A percentile compares a stretch with the other conserved stretches of the same genome.
Conservation (phyloP, 2,113 vertebrate species). For the Lynx canadensis region DNA sequence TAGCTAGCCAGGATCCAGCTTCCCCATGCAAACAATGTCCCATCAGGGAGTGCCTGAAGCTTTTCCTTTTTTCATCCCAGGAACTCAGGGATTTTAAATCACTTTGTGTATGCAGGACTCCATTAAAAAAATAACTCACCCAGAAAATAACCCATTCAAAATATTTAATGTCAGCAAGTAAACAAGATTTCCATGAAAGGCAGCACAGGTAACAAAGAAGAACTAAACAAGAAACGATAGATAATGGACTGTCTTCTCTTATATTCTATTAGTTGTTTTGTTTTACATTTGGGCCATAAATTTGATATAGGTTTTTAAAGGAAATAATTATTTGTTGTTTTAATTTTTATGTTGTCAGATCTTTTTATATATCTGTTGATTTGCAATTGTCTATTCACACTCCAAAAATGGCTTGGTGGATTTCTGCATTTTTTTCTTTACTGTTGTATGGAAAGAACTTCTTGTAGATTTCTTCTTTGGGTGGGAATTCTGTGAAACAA, state of each 20-base stretch:
- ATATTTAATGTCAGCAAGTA: not conserved
- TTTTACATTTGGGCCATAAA: not conserved
- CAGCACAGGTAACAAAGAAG: not conserved
- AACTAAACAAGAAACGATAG: not conserved
- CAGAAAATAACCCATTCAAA: not conserved
- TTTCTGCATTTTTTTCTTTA: not conserved
- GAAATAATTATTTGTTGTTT: not conserved
- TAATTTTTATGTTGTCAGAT: not conserved
- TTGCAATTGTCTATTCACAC: not conserved
- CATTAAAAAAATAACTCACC: not conserved
- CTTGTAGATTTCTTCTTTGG: not conserved
- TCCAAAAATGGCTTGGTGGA: not conserved
- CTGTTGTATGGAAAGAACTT: not conserved
- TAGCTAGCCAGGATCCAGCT: not conserved
- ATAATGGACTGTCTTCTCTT: not conserved
- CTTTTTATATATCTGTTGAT: not conserved
- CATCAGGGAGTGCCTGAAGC: not conserved
- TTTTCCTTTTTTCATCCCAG: not conserved
- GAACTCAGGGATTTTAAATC: not conserved
- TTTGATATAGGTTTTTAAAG: not conserved
- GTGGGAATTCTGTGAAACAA: not conserved
- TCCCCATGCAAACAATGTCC: not conserved
- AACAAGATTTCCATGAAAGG: not conserved
- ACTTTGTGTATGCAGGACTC: not conserved
- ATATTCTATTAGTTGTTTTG: not conserved